Evolutionary conservation across 2,888 invertebrate genomes (phyloP).

Genomic region (Cephus pulcher): DNA sequence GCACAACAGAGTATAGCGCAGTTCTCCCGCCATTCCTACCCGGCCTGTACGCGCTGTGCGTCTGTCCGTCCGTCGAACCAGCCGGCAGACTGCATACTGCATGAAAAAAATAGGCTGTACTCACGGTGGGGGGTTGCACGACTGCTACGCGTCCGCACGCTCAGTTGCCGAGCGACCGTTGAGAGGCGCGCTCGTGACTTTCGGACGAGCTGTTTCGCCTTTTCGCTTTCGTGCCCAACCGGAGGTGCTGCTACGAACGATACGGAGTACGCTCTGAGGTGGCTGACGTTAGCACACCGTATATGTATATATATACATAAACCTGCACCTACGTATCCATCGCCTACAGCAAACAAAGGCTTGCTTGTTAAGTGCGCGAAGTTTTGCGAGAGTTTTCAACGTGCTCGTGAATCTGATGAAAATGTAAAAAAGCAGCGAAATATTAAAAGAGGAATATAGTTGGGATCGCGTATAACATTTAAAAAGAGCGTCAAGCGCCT

Average conservation of each 20-base stretch:
- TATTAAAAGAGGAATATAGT: not conserved
- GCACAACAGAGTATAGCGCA: not conserved
- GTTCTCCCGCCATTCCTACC: not conserved
- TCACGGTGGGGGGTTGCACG: slow-evolving; percentile 50
- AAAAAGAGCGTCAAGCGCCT: not conserved
- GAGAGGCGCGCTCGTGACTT: slow-evolving; percentile 50
- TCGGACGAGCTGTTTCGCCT: not conserved
- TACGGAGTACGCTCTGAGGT: not conserved
- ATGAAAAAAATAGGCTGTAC: slow-evolving; percentile 30
- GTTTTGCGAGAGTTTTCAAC: not conserved
- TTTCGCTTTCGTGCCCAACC: not conserved
- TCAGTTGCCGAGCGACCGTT: slow-evolving; percentile 66
- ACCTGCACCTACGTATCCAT: not conserved
- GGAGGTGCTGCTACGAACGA: slow-evolving; percentile 1
- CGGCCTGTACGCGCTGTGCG: not conserved
- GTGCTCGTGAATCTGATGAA: not conserved
- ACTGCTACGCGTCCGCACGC: slow-evolving; percentile 58
- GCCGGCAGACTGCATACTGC: slow-evolving; percentile 22
- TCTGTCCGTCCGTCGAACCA: not conserved
- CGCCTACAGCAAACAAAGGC: not conserved
- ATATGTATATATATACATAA: too few relatives aligned
- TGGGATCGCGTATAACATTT: not conserved
- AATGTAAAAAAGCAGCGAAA: not conserved
- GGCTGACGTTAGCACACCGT: not conserved
- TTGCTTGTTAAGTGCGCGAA: not conserved